Conservation (phyloP, 2,797 vertebrate species). For the Silurus aristotelis region DNA sequence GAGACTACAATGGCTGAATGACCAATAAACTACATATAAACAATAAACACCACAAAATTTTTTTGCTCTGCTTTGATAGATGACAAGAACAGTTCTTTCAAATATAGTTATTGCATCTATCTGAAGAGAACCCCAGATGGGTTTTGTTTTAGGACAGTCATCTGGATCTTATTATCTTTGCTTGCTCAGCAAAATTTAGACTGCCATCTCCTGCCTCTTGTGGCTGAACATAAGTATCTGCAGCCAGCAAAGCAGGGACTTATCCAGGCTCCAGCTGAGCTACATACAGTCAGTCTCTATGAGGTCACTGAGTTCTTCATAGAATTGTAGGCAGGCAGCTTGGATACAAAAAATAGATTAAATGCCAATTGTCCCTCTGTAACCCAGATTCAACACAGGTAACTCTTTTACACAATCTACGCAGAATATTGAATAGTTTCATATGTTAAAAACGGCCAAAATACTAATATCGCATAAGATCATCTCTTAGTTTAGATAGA, state of each 20-base stretch:
- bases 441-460: neutral
- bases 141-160: slow-evolving; percentile 24
- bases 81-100: slow-evolving; percentile 4
- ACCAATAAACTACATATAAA: neutral
- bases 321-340: neutral
- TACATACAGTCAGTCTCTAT: neutral
- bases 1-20: neutral
- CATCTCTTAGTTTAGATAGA: neutral
- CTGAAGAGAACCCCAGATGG: slow-evolving; percentile 15
- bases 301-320: neutral
- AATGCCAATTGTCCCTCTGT: neutral
- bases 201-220: slow-evolving; percentile 1
- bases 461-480: neutral
- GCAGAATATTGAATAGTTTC: neutral
- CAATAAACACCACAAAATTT: neutral
- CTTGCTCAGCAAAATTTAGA: slow-evolving; percentile 49
- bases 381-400: neutral
- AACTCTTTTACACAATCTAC: neutral
- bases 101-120: slow-evolving; percentile 14
- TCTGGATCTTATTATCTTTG: slow-evolving; percentile 41
- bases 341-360: neutral
- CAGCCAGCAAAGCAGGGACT: slow-evolving; percentile 24
- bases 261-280: neutral
- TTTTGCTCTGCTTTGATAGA: neutral
- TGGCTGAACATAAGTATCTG: slow-evolving; percentile 27